phyloP scores from a whole-genome alignment of 2,888 invertebrate species.

The Drosophila longiperda region DNA sequence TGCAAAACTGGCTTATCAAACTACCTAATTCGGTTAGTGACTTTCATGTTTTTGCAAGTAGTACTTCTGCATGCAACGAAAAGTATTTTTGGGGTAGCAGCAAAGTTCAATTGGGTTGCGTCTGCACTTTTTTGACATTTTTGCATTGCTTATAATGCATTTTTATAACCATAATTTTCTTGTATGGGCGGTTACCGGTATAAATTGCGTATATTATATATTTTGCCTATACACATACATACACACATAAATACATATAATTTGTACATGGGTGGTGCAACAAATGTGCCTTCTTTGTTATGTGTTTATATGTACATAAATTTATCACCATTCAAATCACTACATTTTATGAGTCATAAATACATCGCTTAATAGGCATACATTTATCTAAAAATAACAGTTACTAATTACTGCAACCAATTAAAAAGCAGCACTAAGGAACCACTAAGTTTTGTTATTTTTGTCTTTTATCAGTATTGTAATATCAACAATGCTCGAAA shows the following conservation, averaged over 20 bases:
- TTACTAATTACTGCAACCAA: background rate
- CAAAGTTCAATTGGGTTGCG: slow-evolving; percentile 21
- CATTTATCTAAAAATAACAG: background rate
- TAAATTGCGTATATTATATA: background rate
- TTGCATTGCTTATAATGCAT: slow-evolving; percentile 5
- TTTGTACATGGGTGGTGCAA: slow-evolving; percentile 13
- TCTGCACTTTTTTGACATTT: slow-evolving; percentile 14
- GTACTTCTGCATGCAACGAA: slow-evolving; percentile 5
- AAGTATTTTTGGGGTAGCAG: slow-evolving; percentile 8
- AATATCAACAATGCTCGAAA: slow-evolving; percentile 12
- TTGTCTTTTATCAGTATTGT: slow-evolving; percentile 2
- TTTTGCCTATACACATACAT: slow-evolving; percentile 16
- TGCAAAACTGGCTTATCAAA: slow-evolving; percentile 1
- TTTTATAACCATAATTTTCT: slow-evolving; percentile 2
- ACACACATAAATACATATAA: background rate
- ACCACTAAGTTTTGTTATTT: background rate
- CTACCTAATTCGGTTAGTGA: slow-evolving; percentile 5
- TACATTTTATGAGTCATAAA: slow-evolving; percentile 18
- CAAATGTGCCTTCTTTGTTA: slow-evolving; percentile 11
- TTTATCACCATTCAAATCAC: slow-evolving; percentile 6
- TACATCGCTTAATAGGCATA: slow-evolving; percentile 4
- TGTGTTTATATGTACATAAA: slow-evolving; percentile 3
- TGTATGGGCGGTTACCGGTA: slow-evolving; percentile 5
- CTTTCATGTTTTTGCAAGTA: slow-evolving; percentile 20
- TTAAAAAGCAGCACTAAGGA: background rate